Evolutionary conservation across 1,140 invertebrate genomes (phyloP).

Genomic region (Cydia amplana): DNA sequence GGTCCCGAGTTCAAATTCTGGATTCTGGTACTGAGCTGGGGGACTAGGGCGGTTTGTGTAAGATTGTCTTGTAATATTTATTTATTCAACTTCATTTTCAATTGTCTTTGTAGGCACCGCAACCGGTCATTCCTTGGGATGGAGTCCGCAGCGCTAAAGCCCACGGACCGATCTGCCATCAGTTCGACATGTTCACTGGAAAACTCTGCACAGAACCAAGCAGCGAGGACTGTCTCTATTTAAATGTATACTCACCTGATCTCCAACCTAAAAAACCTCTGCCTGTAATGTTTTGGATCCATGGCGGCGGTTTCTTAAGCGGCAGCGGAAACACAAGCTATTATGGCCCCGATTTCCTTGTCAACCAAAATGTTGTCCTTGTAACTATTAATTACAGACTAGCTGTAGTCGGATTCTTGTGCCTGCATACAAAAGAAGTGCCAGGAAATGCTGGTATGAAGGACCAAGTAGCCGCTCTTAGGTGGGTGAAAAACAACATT

Average conservation of each 20-base stretch:
- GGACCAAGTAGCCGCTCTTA: constrained; percentile 38
- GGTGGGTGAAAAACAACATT: constrained; percentile 36
- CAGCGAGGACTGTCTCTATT: constrained; percentile 75
- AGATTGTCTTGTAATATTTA: no score
- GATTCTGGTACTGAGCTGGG: no score
- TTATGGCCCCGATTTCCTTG: constrained; percentile 80
- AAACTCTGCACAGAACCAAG: constrained; percentile 43
- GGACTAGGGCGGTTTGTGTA: no score
- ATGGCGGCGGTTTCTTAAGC: constrained; percentile 65
- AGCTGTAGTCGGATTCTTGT: constrained; percentile 77
- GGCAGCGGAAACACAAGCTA: constrained; percentile 39
- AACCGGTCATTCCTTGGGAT: constrained; percentile 75
- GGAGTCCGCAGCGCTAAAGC: constrained; percentile 74
- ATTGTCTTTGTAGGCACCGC: constrained; percentile 66
- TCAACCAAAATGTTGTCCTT: constrained; percentile 81
- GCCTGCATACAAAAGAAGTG: constrained; percentile 56
- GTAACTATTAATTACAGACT: constrained; percentile 84
- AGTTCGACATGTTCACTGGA: constrained; percentile 25
- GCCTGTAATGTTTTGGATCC: constrained; percentile 72
- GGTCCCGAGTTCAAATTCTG: no score
- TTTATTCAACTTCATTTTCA: no score
- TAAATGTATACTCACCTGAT: constrained; percentile 61
- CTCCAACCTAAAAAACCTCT: constrained; percentile 40
- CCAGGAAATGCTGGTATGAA: constrained; percentile 44
- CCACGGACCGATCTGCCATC: constrained; percentile 65